These are phyloP conservation scores for Sandelia bainsii DNA, from an alignment of 2,797 vertebrate species.

Conservation along the genomic window DNA sequence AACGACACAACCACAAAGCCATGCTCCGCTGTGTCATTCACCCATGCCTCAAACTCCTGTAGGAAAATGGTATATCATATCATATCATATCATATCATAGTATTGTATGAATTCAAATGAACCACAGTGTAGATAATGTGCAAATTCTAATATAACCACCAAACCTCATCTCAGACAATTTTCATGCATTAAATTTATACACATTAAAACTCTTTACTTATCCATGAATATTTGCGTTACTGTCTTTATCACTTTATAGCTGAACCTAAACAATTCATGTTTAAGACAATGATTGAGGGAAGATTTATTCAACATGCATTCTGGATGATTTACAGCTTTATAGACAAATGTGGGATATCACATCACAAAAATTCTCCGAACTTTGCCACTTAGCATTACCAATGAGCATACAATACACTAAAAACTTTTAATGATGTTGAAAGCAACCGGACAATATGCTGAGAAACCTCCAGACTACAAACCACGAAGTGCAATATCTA, in stretches of 20 bases:
- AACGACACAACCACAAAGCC: slow-evolving; percentile 98
- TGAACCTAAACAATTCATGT: neutral
- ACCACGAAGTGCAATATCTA: neutral
- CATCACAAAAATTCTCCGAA: neutral
- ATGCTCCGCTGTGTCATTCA: slow-evolving; percentile 89
- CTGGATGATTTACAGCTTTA: neutral
- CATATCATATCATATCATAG: no score
- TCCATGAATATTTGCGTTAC: neutral
- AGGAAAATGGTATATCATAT: no score
- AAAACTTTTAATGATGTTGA: neutral
- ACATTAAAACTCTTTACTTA: neutral
- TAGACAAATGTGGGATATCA: no score
- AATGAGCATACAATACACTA: neutral
- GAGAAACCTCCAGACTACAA: neutral
- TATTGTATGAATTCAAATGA: slow-evolving; percentile 1
- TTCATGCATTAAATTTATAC: neutral
- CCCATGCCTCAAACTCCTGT: slow-evolving; percentile 93
- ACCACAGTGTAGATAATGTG: neutral
- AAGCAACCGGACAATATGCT: neutral
- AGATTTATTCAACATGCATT: neutral
- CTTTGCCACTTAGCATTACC: neutral
- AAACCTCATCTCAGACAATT: neutral
- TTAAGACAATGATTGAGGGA: neutral
- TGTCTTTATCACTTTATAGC: neutral
- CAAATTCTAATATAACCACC: neutral